Conservation (phyloP, 2,113 vertebrate genomes). For the Ifrita kowaldi region DNA sequence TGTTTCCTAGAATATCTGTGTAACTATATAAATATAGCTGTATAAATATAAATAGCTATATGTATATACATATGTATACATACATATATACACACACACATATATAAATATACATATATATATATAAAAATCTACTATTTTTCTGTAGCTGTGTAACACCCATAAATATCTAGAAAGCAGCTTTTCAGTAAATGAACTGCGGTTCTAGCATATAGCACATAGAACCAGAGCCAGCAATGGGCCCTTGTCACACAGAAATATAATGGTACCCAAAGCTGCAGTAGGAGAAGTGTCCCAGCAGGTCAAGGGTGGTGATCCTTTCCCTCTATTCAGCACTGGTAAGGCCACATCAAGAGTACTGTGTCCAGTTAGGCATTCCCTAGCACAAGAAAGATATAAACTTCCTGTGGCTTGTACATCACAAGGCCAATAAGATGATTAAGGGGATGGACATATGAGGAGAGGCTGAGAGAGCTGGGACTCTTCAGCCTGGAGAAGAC, state of each 20-base stretch:
- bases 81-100: background rate
- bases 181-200: background rate
- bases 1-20: background rate
- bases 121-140: background rate
- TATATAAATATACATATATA: background rate
- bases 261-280: background rate
- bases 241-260: background rate
- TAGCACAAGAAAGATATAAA: background rate
- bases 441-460: fast-evolving
- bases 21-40: background rate
- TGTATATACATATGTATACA: background rate
- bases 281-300: background rate
- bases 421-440: background rate
- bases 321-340: background rate
- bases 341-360: background rate
- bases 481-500: background rate
- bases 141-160: background rate
- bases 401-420: background rate
- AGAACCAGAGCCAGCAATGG: background rate
- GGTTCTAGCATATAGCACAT: fast-evolving
- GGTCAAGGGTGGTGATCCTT: no score
- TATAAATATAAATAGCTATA: background rate
- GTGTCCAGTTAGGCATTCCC: background rate
- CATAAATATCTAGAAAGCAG: background rate
- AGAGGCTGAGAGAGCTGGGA: background rate